phyloP scores from a whole-genome alignment of 2,797 vertebrate species.

The Galaxias olidus region DNA sequence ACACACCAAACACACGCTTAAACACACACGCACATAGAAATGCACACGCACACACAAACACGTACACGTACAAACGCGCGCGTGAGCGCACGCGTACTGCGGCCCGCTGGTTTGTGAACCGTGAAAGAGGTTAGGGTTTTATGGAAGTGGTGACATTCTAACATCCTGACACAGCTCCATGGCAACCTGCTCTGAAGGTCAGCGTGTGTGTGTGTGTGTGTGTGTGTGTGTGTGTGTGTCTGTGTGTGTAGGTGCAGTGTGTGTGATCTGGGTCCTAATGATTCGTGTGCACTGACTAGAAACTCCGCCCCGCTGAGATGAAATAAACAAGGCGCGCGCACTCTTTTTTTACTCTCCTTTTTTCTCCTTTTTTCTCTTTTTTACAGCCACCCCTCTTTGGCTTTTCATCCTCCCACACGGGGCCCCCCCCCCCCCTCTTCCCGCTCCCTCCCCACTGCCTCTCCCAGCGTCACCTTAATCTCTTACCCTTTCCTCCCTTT shows the following conservation, averaged over 20 bases:
- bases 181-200: slow-evolving; percentile 64
- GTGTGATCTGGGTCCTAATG: slow-evolving; percentile 17
- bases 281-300: slow-evolving; percentile 15
- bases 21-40: slow-evolving; percentile 1
- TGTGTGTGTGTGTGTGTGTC: slow-evolving; percentile 4
- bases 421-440: background rate
- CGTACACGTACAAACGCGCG: slow-evolving; percentile 3
- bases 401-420: background rate
- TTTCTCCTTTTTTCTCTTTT: background rate
- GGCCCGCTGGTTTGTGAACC: slow-evolving; percentile 54
- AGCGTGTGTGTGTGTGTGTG: slow-evolving; percentile 20
- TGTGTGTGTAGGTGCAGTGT: background rate
- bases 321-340: slow-evolving; percentile 21
- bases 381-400: background rate
- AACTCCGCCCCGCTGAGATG: slow-evolving; percentile 18
- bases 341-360: background rate
- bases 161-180: slow-evolving; percentile 57
- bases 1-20: slow-evolving; percentile 4
- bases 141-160: slow-evolving; percentile 66
- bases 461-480: background rate
- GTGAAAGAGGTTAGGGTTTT: slow-evolving; percentile 61
- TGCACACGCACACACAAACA: slow-evolving; percentile 11
- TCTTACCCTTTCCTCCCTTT: slow-evolving; percentile 1
- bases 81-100: too few relatives aligned
- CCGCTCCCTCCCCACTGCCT: background rate